Base-by-base conservation (phyloP, 23 tunicate species). In the Trididemnum nubilum region DNA sequence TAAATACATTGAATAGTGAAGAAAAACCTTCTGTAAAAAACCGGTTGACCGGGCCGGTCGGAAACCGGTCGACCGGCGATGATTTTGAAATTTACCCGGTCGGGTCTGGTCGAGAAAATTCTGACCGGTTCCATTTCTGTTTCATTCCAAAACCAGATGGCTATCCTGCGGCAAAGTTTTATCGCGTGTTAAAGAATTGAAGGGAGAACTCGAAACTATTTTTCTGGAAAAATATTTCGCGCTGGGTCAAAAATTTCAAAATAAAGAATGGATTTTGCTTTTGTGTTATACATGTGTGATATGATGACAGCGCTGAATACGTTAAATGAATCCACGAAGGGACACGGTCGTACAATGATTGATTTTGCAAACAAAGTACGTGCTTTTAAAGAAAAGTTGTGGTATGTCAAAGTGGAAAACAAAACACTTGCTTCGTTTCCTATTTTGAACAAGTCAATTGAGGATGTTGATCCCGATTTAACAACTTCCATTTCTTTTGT, bases 331-430 rank as follows among this genome's bases (percentile, higher is more conserved):
- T 49, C 57, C 15, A 49, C 15, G 57, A 12, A 49, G 18, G 57
- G 57, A 49, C 15, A 18, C 15, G 12, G 57, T 49, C 57, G 57
- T 18, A 49, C 12, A 49, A 49, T 49, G 57, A 49, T 49, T 49
- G 57, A 49, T 49, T 49, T 49, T 49, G 57, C n/a, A n/a, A n/a
- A n/a, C 57, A 49, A 49, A 49, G 18, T 49, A 49, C 57, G 57
- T 49, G 57, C 57, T 49, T 49, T 49, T 18, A 49, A 49, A 49
- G 57, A 49, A 49, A 49, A 49, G 57, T 49, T 49, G 57, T 63
- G 69, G 69, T 63, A 63, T 63, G 69, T 21, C 69, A 63, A 63
- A 63, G 69, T 63, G 69, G 69, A 63, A 63, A 15, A 63, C 69
- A 63, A 63, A 63, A 63, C 19, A 28, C 23, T 23, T 63, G 69